Conservation (phyloP, 2,888 invertebrate species). For the Oxycera nigricornis region DNA sequence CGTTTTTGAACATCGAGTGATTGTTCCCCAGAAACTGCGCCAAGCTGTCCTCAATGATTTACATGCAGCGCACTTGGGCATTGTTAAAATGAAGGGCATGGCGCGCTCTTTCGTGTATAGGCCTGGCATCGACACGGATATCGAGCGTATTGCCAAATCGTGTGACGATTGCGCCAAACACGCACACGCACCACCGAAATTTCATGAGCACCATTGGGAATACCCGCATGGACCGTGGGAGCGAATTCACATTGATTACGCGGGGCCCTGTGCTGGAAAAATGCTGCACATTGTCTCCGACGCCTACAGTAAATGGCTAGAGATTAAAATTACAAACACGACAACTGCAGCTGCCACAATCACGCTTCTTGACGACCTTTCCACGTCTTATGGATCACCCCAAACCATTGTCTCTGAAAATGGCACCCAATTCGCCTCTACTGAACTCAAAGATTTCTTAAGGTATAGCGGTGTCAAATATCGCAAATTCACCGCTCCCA, state of each 20-base stretch:
- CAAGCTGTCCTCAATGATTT: constrained; percentile 28
- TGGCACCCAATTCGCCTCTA: too few relatives aligned
- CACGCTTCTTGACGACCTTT: too few relatives aligned
- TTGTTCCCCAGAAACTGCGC: neutral
- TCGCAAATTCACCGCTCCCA: too few relatives aligned
- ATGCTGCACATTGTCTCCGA: constrained; percentile 57
- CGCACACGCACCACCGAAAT: constrained; percentile 24
- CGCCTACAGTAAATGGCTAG: constrained; percentile 59
- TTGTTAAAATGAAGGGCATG: constrained; percentile 42
- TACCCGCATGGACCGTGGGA: constrained; percentile 54
- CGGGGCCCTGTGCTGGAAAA: constrained; percentile 55
- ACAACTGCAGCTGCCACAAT: too few relatives aligned
- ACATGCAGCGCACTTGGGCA: constrained; percentile 41
- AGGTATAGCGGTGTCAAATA: too few relatives aligned
- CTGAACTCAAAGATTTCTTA: too few relatives aligned
- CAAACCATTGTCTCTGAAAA: too few relatives aligned
- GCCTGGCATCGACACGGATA: constrained; percentile 33
- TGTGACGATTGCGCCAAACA: constrained; percentile 37
- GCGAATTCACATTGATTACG: constrained; percentile 60
- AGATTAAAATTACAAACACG: constrained; percentile 51
- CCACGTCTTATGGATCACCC: too few relatives aligned
- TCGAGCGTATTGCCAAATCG: constrained; percentile 42
- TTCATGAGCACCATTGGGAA: constrained; percentile 46
- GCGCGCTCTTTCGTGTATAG: constrained; percentile 42
- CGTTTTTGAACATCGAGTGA: constrained; percentile 9